Evolutionary conservation across 2,797 vertebrate species (phyloP).

Genomic region (Rhinella marina): DNA sequence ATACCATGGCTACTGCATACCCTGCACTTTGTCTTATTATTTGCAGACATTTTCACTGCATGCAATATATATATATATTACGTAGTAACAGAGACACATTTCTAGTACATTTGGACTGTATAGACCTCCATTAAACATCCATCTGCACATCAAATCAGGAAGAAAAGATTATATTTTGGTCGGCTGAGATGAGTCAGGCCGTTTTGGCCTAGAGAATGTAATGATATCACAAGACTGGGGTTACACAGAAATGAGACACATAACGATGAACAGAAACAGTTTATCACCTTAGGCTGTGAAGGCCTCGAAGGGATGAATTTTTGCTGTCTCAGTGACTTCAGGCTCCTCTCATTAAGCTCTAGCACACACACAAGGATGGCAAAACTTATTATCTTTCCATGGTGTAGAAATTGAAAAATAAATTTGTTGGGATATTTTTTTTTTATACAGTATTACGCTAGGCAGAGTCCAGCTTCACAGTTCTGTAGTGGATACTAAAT

Average conservation of each 20-base stretch:
- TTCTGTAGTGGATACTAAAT: neutral
- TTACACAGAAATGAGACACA: slow-evolving; percentile 38
- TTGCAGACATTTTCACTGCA: too few species aligned
- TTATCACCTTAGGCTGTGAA: slow-evolving; percentile 44
- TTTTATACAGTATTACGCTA: neutral
- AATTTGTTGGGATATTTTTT: slow-evolving; percentile 19
- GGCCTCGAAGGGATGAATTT: slow-evolving; percentile 28
- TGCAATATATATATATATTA: too few species aligned
- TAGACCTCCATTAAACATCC: slow-evolving; percentile 27
- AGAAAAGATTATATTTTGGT: slow-evolving; percentile 19
- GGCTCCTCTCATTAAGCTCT: slow-evolving; percentile 41
- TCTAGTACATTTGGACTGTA: neutral
- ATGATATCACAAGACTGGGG: slow-evolving; percentile 24
- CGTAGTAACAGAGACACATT: neutral
- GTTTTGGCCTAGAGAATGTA: slow-evolving; percentile 38
- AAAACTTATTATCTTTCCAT: slow-evolving; percentile 46
- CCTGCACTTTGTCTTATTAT: too few species aligned
- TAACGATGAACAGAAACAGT: slow-evolving; percentile 37
- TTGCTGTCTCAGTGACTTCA: slow-evolving; percentile 51
- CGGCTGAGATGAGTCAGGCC: slow-evolving; percentile 7
- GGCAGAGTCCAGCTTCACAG: neutral
- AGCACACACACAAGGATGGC: slow-evolving; percentile 24
- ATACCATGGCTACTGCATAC: too few species aligned
- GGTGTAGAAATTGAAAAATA: slow-evolving; percentile 36
- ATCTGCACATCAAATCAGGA: slow-evolving; percentile 39